Base-by-base conservation (phyloP, 2,888 invertebrate species). In the Lepas anatifera region DNA sequence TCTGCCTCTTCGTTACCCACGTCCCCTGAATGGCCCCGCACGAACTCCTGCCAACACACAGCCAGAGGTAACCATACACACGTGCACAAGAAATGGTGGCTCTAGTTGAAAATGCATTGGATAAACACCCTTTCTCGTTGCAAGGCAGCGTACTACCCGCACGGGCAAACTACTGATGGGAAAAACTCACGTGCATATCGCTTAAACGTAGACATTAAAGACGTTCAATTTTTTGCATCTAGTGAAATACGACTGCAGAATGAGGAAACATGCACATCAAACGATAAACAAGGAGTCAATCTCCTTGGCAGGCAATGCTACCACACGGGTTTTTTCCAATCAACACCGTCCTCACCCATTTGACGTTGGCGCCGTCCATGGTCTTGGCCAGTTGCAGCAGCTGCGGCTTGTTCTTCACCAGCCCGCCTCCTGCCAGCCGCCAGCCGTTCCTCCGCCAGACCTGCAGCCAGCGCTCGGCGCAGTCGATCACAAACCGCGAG, bases 391-490 rank as follows among this genome's bases (percentile, higher is more conserved):
- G 82, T 75, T 86, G 86, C 75, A 87, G 82, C 72, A 98, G 87
- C 78, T 98, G 95, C 32, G 82, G 85, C 77, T 87, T 87, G 82
- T 99, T 98, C 77, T 90, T 91, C 0, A 98, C 98, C 22, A 87
- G 85, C 16, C 84, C 84, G 0, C 92, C 92, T 70, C 81, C 82
- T 8, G 85, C 78, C 22, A 89, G 82, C 78, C 84, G 88, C 97
- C 98, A 99, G 41, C 87, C 87, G 76, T 90, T 93, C 73, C 78
- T 81, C 80, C 92, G 93, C 98, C 98, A 99, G 58, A 85, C 87
- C 68, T 84, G 80, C 76, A 98, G 88, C 97, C 97, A 98, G 75
- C 86, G 81, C 11, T 91, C 94, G 52, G 89, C 87, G 72, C 91
- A 87, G 75, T 88, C 88, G 52, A 95, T 93, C 2, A 92, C 82